Evolutionary conservation across 37 sponge, comb jelly and placozoan genomes (phyloP).

Genomic region (Chondrilla cf. caribensis): DNA sequence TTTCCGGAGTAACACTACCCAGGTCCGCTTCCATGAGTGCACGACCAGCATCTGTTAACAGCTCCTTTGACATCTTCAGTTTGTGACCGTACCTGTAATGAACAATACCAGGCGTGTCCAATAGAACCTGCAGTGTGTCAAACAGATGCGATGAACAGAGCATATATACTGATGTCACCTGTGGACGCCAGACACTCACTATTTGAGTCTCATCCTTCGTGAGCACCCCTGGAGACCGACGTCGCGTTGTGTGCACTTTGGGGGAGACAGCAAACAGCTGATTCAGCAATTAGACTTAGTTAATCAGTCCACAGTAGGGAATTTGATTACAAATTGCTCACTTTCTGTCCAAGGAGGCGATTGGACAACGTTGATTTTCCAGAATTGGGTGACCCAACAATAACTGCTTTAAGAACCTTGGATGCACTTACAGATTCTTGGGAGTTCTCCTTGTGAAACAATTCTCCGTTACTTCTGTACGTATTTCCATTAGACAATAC

Average conservation of each 20-base stretch:
- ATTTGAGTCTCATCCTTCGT: slow-evolving; percentile 50
- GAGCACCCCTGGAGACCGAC: slow-evolving; percentile 51
- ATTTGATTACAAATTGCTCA: too few relatives aligned
- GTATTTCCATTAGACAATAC: too few relatives aligned
- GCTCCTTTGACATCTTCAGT: slow-evolving; percentile 51
- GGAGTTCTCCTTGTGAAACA: not conserved
- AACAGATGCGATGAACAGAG: not conserved
- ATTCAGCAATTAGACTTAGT: too few relatives aligned
- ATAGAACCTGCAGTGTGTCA: slow-evolving; percentile 41
- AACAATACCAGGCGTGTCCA: slow-evolving; percentile 82
- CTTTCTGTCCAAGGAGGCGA: slow-evolving; percentile 68
- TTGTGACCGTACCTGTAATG: slow-evolving; percentile 48
- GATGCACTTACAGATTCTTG: not conserved
- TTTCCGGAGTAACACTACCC: too few relatives aligned
- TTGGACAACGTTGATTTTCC: slow-evolving; percentile 87
- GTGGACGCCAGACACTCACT: slow-evolving; percentile 31
- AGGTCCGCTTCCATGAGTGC: slow-evolving; percentile 70
- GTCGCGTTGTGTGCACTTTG: slow-evolving; percentile 67
- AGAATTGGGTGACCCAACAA: slow-evolving; percentile 73
- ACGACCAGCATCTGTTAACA: slow-evolving; percentile 49
- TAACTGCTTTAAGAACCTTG: slow-evolving; percentile 47
- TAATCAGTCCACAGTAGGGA: too few relatives aligned
- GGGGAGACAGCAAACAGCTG: slow-evolving; percentile 29
- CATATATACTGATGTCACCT: not conserved
- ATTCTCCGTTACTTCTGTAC: too few relatives aligned